Base-by-base conservation (phyloP, 1,140 invertebrate genomes). In the Zaprionus africanus region DNA sequence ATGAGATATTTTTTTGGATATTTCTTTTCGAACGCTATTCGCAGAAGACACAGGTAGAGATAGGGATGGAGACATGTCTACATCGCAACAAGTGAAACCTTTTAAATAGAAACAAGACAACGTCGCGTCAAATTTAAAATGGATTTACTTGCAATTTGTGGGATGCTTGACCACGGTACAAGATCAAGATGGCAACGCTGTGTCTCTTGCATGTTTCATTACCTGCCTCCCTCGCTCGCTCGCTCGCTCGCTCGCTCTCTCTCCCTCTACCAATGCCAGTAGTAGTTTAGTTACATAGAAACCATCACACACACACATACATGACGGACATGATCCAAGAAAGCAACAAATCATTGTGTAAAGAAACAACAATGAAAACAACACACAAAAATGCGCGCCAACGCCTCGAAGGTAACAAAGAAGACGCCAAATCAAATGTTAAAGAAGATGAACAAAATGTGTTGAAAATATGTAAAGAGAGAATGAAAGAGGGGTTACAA, bases 31-130 rank as follows among this genome's bases (percentile, higher is more conserved):
- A 12, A 24, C 46, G 19, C 26, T 41, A 72, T 24, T 38, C 49
- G 31, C 19, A 53, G 63, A 83, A 61, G 24, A 75, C 51, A 66
- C 66, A 87, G 70, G 84, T 87, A 87, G 63, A 51, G 68, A 41
- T 38, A 43, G 24, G 46, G 36, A 57, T 43, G 64, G 64, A 76
- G 59, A 75, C 58, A 26, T 56, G 28, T 31, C 63, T 61, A 57
- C 58, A 68, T 60, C 68, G 58, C 49, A 76, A 67, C 63, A 75
- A 79, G 77, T 82, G 78, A 72, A 78, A 77, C 41, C 41, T 46
- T 73, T 60, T 46, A 38, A 57, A 58, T 71, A 68, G 61, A 68
- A 36, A 53, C n/a, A 19, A 36, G 49, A 53, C 24, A 19, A 36
- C 41, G 66, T 51, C 28, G 5, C 57, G 60, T 64, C 49, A 71